Evolutionary conservation across 1,140 invertebrate genomes (phyloP).

Genomic region (Mycetomoellerius zeteki): DNA sequence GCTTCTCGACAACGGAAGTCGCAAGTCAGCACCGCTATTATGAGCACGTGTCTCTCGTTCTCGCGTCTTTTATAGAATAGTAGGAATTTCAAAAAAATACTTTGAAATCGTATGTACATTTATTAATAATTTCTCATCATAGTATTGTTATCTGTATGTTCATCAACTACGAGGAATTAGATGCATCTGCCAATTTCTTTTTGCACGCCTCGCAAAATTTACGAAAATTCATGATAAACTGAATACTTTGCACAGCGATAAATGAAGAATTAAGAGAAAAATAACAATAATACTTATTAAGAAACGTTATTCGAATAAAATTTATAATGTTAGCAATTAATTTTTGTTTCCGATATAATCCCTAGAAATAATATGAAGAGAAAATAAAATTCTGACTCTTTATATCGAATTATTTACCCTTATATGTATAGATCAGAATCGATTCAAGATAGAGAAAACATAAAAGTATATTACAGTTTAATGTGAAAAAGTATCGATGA

Average conservation of each 20-base stretch:
- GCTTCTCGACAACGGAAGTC: slow-evolving; percentile 25
- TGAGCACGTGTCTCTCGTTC: slow-evolving; percentile 37
- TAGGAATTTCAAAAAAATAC: slow-evolving; percentile 43
- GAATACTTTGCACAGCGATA: neutral
- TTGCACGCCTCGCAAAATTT: neutral
- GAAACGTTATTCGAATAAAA: neutral
- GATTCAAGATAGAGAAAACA: neutral
- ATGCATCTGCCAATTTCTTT: neutral
- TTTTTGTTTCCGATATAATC: neutral
- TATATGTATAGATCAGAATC: neutral
- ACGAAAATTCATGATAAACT: neutral
- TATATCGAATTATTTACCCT: neutral
- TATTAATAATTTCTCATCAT: neutral
- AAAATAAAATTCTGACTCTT: neutral
- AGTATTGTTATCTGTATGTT: neutral
- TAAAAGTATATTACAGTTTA: neutral
- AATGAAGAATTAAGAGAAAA: neutral
- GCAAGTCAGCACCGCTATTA: slow-evolving; percentile 36
- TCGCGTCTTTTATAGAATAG: slow-evolving; percentile 21
- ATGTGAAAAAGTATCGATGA: neutral
- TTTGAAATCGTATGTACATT: neutral
- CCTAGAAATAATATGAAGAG: neutral
- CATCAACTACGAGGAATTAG: neutral
- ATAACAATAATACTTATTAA: neutral
- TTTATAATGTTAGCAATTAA: neutral